phyloP scores from a whole-genome alignment of 2,113 vertebrate species.

The Petrocephalus microphthalmus region DNA sequence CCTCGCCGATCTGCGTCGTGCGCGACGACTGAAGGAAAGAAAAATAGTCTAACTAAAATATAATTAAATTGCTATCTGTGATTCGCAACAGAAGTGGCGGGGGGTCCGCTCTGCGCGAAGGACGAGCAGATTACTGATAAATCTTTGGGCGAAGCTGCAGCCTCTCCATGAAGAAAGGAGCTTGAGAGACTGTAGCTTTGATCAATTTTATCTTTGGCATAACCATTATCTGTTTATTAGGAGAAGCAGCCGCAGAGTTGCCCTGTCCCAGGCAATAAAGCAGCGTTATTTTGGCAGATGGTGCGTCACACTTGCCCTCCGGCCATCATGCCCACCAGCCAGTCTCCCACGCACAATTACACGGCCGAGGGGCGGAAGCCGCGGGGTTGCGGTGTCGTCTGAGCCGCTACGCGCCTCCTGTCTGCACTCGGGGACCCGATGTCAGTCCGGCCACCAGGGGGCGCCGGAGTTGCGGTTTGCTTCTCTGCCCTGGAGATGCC shows the following conservation, averaged over 20 bases:
- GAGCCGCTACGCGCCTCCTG: no score
- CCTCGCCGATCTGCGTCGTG: neutral
- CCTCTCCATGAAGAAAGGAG: neutral
- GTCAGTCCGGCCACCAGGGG: no score
- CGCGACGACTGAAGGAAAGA: neutral
- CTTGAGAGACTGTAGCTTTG: neutral
- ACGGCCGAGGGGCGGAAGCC: neutral
- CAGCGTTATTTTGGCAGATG: neutral
- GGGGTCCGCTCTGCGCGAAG: neutral
- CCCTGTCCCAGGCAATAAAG: neutral
- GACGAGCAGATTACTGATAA: neutral
- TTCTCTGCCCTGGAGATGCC: no score
- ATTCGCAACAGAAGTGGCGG: neutral
- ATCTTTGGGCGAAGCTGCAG: neutral
- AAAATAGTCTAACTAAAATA: neutral
- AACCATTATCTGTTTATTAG: constrained; percentile 4
- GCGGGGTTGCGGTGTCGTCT: neutral
- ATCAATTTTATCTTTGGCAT: constrained; percentile 3
- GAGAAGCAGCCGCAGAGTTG: neutral
- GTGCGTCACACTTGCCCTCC: neutral
- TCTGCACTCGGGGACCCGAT: no score
- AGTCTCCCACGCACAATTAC: neutral
- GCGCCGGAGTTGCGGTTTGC: no score
- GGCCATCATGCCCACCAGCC: neutral
- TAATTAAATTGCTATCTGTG: constrained; percentile 1